Conservation (phyloP, 2,888 invertebrate species). For the Cyrtodaria siliqua region DNA sequence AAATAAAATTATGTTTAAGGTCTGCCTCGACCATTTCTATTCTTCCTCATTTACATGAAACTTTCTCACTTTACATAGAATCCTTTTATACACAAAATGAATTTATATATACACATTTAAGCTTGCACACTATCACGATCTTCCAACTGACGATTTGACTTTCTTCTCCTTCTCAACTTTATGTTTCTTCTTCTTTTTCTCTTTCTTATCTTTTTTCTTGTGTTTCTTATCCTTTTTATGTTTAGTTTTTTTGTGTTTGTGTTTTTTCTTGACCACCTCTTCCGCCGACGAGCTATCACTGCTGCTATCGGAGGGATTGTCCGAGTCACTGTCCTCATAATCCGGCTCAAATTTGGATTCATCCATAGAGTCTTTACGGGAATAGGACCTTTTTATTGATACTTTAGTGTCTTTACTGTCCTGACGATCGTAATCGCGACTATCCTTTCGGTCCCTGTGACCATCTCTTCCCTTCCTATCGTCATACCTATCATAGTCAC, state of each 20-base stretch:
- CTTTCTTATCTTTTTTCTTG: slow-evolving; percentile 70
- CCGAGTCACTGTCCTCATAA: slow-evolving; percentile 75
- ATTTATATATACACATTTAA: too few species aligned
- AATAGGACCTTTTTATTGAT: background rate
- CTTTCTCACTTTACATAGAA: too few species aligned
- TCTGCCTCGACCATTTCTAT: too few species aligned
- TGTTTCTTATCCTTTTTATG: slow-evolving; percentile 71
- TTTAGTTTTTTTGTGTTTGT: slow-evolving; percentile 73
- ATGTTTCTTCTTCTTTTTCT: slow-evolving; percentile 62
- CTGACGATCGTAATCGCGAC: slow-evolving; percentile 29
- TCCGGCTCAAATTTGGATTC: slow-evolving; percentile 83
- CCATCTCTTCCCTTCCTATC: slow-evolving; percentile 28
- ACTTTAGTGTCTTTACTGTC: slow-evolving; percentile 29
- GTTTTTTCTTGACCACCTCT: slow-evolving; percentile 55
- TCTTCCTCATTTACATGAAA: too few species aligned
- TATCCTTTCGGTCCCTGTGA: slow-evolving; percentile 26
- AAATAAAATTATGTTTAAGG: too few species aligned
- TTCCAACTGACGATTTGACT: slow-evolving; percentile 14
- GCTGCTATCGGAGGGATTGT: slow-evolving; percentile 52
- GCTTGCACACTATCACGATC: too few species aligned
- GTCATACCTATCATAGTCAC: slow-evolving; percentile 31
- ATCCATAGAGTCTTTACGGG: slow-evolving; percentile 80
- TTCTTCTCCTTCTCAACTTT: slow-evolving; percentile 50
- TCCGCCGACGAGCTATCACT: slow-evolving; percentile 54
- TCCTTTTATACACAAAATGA: too few species aligned